Evolutionary conservation across 2,797 vertebrate species (phyloP).

Genomic region (Cynodonichthys magdalenae): DNA sequence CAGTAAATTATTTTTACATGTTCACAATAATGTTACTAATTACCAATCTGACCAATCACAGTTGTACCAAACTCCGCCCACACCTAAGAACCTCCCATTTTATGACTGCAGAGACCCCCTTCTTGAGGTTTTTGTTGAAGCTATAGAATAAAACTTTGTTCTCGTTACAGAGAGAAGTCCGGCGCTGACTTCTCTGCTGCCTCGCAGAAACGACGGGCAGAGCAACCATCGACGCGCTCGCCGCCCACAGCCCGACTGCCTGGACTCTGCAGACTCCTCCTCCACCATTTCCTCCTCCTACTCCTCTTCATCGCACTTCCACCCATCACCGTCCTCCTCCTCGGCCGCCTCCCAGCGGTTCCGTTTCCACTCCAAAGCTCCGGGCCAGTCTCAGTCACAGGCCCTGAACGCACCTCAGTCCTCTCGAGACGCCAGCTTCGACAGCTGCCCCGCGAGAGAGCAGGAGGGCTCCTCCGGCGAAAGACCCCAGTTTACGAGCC

Average conservation of each 20-base stretch:
- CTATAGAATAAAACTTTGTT: not conserved
- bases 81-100: too few relatives aligned
- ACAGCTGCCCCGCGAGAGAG: constrained; percentile 50
- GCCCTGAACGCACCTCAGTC: constrained; percentile 15
- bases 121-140: too few relatives aligned
- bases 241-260: constrained; percentile 79
- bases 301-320: constrained; percentile 84
- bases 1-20: too few relatives aligned
- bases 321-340: constrained; percentile 79
- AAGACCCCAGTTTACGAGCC: constrained; percentile 88
- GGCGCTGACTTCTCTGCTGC: constrained; percentile 74
- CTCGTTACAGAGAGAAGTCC: constrained; percentile 83
- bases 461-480: constrained; percentile 76
- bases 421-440: constrained; percentile 59
- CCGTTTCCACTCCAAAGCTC: constrained; percentile 90
- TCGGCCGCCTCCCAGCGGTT: constrained; percentile 82
- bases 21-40: too few relatives aligned
- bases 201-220: constrained; percentile 77
- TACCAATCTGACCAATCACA: too few relatives aligned
- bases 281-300: constrained; percentile 83
- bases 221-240: constrained; percentile 79
- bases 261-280: constrained; percentile 81
- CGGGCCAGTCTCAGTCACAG: constrained; percentile 42
- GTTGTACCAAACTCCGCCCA: too few relatives aligned
- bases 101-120: too few relatives aligned